These are phyloP conservation scores for Listronotus bonariensis DNA, from an alignment of 1,140 invertebrate genomes.

Conservation along the genomic window DNA sequence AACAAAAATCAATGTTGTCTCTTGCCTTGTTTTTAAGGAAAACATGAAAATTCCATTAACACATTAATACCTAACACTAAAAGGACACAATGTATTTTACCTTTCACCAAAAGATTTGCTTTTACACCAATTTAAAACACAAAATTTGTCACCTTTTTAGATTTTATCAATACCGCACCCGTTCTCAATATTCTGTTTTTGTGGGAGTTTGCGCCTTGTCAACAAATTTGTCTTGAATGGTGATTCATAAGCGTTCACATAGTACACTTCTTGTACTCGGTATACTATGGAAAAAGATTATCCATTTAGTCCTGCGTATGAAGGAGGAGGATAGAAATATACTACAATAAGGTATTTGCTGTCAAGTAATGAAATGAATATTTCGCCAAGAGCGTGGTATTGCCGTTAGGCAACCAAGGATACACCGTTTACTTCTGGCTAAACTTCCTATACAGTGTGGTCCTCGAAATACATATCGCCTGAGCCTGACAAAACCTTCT, in stretches of 20 bases:
- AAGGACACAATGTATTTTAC: slow-evolving; percentile 7
- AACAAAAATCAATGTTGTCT: slow-evolving; percentile 36
- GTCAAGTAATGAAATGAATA: too few species aligned
- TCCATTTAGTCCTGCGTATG: too few species aligned
- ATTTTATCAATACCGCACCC: slow-evolving; percentile 23
- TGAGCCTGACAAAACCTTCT: too few species aligned
- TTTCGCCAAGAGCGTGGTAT: too few species aligned
- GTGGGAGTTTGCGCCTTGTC: slow-evolving; percentile 12
- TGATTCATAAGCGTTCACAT: background rate
- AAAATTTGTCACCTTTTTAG: slow-evolving; percentile 8
- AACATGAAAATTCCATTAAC: background rate
- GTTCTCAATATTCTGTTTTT: slow-evolving; percentile 3
- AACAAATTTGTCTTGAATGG: background rate
- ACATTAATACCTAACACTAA: background rate
- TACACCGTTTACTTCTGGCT: too few species aligned
- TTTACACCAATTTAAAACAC: slow-evolving; percentile 15
- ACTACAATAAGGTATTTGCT: too few species aligned
- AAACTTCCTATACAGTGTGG: too few species aligned
- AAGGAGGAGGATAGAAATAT: too few species aligned
- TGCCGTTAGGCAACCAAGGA: too few species aligned
- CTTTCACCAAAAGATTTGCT: slow-evolving; percentile 1
- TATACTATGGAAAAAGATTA: too few species aligned
- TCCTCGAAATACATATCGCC: too few species aligned
- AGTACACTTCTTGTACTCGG: too few species aligned
- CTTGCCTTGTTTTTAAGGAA: background rate